Base-by-base conservation (phyloP, 1,140 invertebrate genomes). In the Trissolcus basalis region DNA sequence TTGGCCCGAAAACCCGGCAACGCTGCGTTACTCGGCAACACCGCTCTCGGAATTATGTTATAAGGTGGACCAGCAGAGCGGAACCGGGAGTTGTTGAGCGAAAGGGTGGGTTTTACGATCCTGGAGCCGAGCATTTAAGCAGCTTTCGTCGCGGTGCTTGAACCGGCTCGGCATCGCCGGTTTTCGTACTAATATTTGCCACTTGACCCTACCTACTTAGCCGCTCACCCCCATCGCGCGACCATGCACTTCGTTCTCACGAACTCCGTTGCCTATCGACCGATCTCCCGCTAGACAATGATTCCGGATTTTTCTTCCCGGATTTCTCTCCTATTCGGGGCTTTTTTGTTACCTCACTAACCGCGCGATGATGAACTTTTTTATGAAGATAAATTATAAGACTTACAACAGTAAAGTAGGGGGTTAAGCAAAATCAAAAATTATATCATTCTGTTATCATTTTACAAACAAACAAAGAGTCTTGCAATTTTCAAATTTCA, bases 111-210 rank as follows among this genome's bases (percentile, higher is more conserved):
- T 63, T 78, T 78, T 72, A 69, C 68, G 75, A 73, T 63, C 47
- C 51, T 68, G 53, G 45, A 72, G 72, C 54, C 49, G 80, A 78
- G 73, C 65, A 67, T 80, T 87, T 88, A 88, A 88, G 86, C 86
- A 84, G 86, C 86, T 88, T 88, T 88, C 83, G 80, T 85, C 81
- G 82, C 81, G 80, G 76, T 80, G 79, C 81, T 83, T 81, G 77
- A 73, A 79, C 78, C 80, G 81, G 79, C 81, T 80, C 78, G 73
- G 70, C 79, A 82, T 76, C 79, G 77, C 80, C 80, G 82, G 83
- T 87, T 87, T 85, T 87, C 85, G 71, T 87, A 86, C 85, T 89
- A 89, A 87, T 89, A 87, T 89, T 87, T 88, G 85, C 85, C 83
- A 86, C 84, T 87, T 84, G 84, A 85, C 83, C 84, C 83, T 78